phyloP scores from a whole-genome alignment of 1,140 invertebrate genomes.

The Delia radicum region DNA sequence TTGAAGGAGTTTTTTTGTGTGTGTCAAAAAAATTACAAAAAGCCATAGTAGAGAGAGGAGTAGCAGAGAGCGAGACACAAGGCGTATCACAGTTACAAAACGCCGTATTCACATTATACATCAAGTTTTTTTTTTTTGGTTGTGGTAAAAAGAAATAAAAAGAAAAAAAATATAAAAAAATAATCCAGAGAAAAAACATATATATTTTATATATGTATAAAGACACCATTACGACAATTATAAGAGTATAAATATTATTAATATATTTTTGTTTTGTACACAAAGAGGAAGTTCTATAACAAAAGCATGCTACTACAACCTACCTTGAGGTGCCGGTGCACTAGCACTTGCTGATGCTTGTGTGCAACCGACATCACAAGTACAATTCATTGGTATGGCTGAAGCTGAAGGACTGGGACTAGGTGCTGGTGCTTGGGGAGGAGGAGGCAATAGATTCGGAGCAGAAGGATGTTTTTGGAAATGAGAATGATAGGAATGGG shows the following conservation, averaged over 20 bases:
- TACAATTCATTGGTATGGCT: conserved; percentile 52
- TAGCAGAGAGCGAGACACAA: neutral
- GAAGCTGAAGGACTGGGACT: conserved; percentile 53
- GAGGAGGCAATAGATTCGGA: conserved; percentile 46
- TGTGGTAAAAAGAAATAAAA: conserved; percentile 2
- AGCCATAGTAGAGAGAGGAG: neutral
- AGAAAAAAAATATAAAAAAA: neutral
- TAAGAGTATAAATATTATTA: neutral
- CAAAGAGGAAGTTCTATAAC: neutral
- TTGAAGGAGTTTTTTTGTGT: neutral
- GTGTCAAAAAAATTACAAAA: neutral
- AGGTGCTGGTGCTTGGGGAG: conserved; percentile 42
- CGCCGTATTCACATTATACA: neutral
- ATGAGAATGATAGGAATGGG: conserved; percentile 46
- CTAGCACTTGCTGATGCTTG: conserved; percentile 28
- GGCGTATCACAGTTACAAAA: neutral
- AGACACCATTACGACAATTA: conserved; percentile 20
- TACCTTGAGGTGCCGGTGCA: conserved; percentile 51
- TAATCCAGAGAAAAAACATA: neutral
- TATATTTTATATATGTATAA: neutral
- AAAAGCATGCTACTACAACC: conserved; percentile 53
- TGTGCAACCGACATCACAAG: conserved; percentile 43
- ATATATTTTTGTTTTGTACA: too few relatives aligned
- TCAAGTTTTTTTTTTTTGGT: neutral
- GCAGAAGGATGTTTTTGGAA: conserved; percentile 54